A percentile compares a stretch with the other conserved stretches of the same genome.
Evolutionary conservation across 2,888 invertebrate genomes (phyloP).

Genomic region (Ceriagrion tenellum): DNA sequence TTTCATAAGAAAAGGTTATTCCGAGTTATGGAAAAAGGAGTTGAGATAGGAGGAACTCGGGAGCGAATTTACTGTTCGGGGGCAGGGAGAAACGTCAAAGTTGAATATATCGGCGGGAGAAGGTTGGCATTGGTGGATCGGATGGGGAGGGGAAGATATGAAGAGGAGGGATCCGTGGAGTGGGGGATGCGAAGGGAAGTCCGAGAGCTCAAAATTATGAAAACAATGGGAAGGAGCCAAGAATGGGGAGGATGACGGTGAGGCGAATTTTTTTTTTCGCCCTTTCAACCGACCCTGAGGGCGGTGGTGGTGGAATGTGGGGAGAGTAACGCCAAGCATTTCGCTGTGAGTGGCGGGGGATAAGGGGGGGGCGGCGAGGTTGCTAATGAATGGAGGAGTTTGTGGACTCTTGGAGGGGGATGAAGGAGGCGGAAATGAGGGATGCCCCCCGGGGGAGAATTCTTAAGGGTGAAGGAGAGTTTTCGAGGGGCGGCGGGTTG

Average conservation of each 20-base stretch:
- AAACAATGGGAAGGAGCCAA: conserved; percentile 43
- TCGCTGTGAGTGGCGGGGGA: not conserved
- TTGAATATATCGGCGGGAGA: not conserved
- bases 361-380: not conserved
- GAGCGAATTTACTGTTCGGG: not conserved
- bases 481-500: not conserved
- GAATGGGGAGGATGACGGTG: not conserved
- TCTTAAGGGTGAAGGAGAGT: not conserved
- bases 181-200: not conserved
- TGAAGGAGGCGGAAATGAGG: conserved; percentile 20
- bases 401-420: not conserved
- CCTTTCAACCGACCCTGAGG: not conserved
- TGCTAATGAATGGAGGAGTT: conserved; percentile 35
- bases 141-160: not conserved
- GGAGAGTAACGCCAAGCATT: not conserved
- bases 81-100: not conserved
- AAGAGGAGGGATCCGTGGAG: not conserved
- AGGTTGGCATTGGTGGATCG: not conserved
- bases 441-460: not conserved
- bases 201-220: conserved; percentile 19
- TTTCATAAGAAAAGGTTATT: conserved; percentile 6
- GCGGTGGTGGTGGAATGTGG: not conserved
- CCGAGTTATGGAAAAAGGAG: not conserved
- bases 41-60: not conserved
- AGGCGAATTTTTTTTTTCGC: not conserved